Percentiles rank a stretch among this genome's conserved stretches.
These are phyloP conservation scores for Nomada lathburiana DNA, from an alignment of 2,888 invertebrate genomes.

Conservation along the genomic window DNA sequence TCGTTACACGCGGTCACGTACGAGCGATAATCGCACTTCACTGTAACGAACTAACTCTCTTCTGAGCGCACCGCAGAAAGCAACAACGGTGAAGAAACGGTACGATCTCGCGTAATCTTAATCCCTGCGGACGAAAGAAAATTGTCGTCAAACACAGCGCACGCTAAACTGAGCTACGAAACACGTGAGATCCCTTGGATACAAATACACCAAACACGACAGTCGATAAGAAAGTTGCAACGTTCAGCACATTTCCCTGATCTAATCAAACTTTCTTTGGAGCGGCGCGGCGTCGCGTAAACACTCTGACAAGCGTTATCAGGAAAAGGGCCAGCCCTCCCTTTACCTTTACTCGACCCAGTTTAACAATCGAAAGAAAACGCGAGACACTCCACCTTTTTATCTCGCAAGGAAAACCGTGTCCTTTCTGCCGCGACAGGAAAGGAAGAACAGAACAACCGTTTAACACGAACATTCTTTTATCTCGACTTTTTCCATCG, in stretches of 20 bases:
- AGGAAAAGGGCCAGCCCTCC: neutral
- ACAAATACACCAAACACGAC: neutral
- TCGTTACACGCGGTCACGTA: conserved; percentile 18
- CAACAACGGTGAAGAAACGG: conserved; percentile 16
- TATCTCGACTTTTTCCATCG: neutral
- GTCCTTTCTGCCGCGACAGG: neutral
- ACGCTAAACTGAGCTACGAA: neutral
- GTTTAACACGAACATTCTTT: conserved; percentile 10
- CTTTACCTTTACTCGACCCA: neutral
- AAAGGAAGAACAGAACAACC: neutral
- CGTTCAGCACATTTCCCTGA: conserved; percentile 6
- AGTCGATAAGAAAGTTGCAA: conserved; percentile 11
- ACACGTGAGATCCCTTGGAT: too few species aligned
- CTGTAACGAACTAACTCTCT: conserved; percentile 12
- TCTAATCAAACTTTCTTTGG: conserved; percentile 21
- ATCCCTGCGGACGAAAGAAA: conserved; percentile 7
- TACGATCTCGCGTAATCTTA: conserved; percentile 51
- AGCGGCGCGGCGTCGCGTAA: conserved; percentile 18
- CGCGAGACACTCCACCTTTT: neutral
- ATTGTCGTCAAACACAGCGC: conserved; percentile 22
- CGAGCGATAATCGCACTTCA: conserved; percentile 24
- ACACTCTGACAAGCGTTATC: conserved; percentile 19
- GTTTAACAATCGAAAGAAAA: neutral
- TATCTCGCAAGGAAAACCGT: neutral
- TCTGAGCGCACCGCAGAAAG: neutral